A percentile compares a stretch with the other conserved stretches of the same genome.
Evolutionary conservation across 2,113 vertebrate species (phyloP).

Genomic region (Paramormyrops kingsleyae): DNA sequence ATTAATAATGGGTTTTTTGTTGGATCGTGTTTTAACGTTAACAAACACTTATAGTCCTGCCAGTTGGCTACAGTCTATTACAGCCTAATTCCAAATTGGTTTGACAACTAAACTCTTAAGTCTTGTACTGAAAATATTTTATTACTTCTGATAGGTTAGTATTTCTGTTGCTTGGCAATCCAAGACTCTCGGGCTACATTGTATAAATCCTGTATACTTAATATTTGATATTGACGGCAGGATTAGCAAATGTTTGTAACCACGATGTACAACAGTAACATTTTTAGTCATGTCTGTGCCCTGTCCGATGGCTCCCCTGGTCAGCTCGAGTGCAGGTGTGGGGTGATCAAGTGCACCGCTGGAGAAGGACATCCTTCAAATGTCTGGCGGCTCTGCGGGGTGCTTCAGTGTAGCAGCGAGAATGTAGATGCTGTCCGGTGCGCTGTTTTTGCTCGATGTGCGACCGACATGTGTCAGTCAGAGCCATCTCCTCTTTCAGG

Average conservation of each 20-base stretch:
- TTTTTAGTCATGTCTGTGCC: background rate
- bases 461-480: background rate
- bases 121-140: background rate
- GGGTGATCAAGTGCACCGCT: background rate
- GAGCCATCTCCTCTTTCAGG: background rate
- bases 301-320: background rate
- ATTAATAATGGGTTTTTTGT: background rate
- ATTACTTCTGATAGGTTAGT: background rate
- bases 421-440: background rate
- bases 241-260: background rate
- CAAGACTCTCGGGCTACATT: background rate
- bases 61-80: background rate
- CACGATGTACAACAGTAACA: background rate
- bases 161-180: background rate
- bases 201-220: background rate
- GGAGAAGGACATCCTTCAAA: background rate
- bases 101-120: background rate
- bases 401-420: background rate
- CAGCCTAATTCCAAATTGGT: background rate
- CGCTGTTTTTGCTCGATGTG: no score
- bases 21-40: background rate
- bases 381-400: background rate
- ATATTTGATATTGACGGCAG: background rate
- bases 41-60: background rate
- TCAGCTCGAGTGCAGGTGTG: background rate